Base-by-base conservation (phyloP, 1,140 invertebrate genomes). In the Varroa destructor region DNA sequence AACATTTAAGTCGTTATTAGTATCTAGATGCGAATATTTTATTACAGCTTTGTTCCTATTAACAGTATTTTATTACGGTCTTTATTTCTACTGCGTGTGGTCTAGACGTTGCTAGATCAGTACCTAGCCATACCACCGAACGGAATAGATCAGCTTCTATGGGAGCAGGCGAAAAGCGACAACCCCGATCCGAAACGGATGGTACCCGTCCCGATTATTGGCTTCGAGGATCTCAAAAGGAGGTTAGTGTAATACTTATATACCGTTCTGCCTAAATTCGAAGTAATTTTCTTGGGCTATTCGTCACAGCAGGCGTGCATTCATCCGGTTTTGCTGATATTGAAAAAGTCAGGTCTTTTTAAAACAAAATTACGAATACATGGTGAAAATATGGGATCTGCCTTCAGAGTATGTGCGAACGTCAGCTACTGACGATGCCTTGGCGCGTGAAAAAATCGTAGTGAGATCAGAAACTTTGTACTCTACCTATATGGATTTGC, bases 181-280 rank as follows among this genome's bases (percentile, higher is more conserved):
- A 97, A 97, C 82, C 93, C 93, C 0, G 88, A 96, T 81, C 85
- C 90, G 6, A 85, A 86, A 46, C 86, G 87, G 75, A 89, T 93
- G 71, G 88, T 96, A 76, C 93, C 93, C 0, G 88, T 93, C 1
- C 90, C 93, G 1, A 89, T 97, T 79, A 86, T 96, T 74, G 93
- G 94, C 0, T 95, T 96, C 76, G 82, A 84, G 58, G 86, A 90
- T 79, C 83, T 94, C 0, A 89, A 92, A 77, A 86, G 87, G 79
- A 84, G 93, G 51, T 84, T 91, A n/a, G 85, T 88, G 71, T 87
- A 86, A 74, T 89, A 81, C 72, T 85, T 89, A 76, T 85, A 88
- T 75, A 88, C 92, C 81, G 89, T 87, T 0, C 81, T 25, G 25
- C 25, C 25, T 25, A 25, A 25, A 25, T 25, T 25, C 25, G 25